Conservation (phyloP, 2,113 vertebrate species). For the Ginglymostoma cirratum region DNA sequence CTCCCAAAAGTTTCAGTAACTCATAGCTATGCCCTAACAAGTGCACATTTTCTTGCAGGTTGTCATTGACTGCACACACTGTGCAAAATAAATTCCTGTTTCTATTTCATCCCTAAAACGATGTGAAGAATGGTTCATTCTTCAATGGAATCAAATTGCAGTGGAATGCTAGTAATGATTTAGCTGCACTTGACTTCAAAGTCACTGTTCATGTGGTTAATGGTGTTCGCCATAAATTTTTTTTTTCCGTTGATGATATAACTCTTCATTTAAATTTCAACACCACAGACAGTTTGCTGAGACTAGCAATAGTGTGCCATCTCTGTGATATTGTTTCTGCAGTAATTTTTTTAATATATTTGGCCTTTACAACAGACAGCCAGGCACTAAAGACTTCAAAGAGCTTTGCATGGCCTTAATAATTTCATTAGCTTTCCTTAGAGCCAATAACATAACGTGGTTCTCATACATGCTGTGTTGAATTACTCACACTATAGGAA, state of each 20-base stretch:
- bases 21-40: background rate
- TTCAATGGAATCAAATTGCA: background rate
- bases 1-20: background rate
- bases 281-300: background rate
- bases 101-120: background rate
- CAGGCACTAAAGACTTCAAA: background rate
- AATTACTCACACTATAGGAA: constrained; percentile 25
- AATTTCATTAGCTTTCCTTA: constrained; percentile 29
- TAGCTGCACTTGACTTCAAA: background rate
- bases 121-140: background rate
- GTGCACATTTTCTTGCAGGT: background rate
- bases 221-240: background rate
- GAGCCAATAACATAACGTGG: background rate
- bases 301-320: background rate
- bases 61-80: background rate
- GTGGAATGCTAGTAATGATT: background rate
- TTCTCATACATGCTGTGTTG: constrained; percentile 9
- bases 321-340: background rate
- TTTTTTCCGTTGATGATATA: background rate
- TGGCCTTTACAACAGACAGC: background rate
- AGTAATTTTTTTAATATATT: background rate
- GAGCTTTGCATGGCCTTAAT: background rate
- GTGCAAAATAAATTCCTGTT: background rate
- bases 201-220: background rate
- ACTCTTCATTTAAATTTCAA: background rate